Evolutionary conservation across 2,888 invertebrate genomes (phyloP).

Genomic region (Clusia tigrina): DNA sequence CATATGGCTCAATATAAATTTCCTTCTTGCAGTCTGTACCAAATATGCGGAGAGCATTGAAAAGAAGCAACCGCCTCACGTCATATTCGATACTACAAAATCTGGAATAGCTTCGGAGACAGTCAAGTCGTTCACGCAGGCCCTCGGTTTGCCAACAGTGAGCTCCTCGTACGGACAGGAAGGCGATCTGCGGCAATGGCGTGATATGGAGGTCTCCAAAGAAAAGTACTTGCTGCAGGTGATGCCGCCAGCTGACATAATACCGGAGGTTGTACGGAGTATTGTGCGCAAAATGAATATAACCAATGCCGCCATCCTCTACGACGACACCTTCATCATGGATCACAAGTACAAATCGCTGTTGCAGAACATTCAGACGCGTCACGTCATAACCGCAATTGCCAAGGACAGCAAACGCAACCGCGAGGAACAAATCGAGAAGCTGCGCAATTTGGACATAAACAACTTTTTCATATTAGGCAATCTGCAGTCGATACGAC

Average conservation of each 20-base stretch:
- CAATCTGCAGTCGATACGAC: slow-evolving; percentile 74
- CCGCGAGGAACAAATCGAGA: slow-evolving; percentile 73
- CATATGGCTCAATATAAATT: slow-evolving; percentile 36
- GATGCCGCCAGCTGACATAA: slow-evolving; percentile 82
- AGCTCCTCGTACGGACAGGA: slow-evolving; percentile 86
- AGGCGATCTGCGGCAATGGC: slow-evolving; percentile 85
- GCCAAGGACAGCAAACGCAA: slow-evolving; percentile 68
- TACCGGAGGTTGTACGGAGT: slow-evolving; percentile 83
- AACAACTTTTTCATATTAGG: slow-evolving; percentile 90
- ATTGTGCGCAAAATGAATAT: slow-evolving; percentile 85
- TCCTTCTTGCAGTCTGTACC: slow-evolving; percentile 71
- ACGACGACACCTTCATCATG: slow-evolving; percentile 89
- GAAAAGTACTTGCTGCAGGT: slow-evolving; percentile 78
- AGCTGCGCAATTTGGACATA: slow-evolving; percentile 82
- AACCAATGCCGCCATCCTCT: slow-evolving; percentile 90
- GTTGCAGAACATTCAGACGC: slow-evolving; percentile 86
- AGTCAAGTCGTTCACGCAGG: slow-evolving; percentile 82
- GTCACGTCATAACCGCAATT: slow-evolving; percentile 82
- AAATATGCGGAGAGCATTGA: slow-evolving; percentile 74
- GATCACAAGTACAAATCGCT: slow-evolving; percentile 93
- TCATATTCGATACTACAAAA: slow-evolving; percentile 84
- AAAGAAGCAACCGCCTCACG: slow-evolving; percentile 75
- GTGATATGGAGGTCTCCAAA: slow-evolving; percentile 74
- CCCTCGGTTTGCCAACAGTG: slow-evolving; percentile 82
- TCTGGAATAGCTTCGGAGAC: slow-evolving; percentile 84